Conservation (phyloP, 2,888 invertebrate genomes). For the Harpagoxenus sublaevis region DNA sequence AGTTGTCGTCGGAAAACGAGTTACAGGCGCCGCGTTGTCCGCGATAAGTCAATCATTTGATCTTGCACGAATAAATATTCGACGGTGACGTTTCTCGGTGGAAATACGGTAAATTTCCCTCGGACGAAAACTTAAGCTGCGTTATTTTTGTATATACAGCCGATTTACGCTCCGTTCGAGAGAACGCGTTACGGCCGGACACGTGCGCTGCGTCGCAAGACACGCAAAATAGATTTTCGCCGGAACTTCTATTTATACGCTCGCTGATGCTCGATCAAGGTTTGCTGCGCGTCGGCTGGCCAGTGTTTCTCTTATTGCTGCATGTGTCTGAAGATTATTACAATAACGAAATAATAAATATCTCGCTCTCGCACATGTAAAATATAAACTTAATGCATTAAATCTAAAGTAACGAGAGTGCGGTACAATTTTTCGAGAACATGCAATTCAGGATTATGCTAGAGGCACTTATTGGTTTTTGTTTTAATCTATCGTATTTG, state of each 20-base stretch:
- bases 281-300: background rate
- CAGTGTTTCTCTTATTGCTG: constrained; percentile 10
- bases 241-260: constrained; percentile 61
- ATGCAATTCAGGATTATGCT: background rate
- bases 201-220: constrained; percentile 50
- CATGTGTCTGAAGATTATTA: background rate
- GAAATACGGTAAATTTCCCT: constrained; percentile 9
- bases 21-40: background rate
- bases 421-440: background rate
- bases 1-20: constrained; percentile 18
- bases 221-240: constrained; percentile 65
- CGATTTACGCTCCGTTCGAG: background rate
- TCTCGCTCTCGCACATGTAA: background rate
- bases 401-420: background rate
- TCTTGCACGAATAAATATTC: constrained; percentile 48
- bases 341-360: background rate
- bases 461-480: background rate
- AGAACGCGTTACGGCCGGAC: constrained; percentile 36
- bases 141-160: constrained; percentile 57
- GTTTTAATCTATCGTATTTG: background rate
- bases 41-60: constrained; percentile 40
- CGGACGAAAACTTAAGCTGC: background rate
- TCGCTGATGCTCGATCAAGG: constrained; percentile 44
- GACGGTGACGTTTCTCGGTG: constrained; percentile 12
- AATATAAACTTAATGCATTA: background rate